Percentiles rank a stretch among this genome's conserved stretches.
phyloP scores from a whole-genome alignment of 2,797 vertebrate genomes.

The Clarias fuscus region DNA sequence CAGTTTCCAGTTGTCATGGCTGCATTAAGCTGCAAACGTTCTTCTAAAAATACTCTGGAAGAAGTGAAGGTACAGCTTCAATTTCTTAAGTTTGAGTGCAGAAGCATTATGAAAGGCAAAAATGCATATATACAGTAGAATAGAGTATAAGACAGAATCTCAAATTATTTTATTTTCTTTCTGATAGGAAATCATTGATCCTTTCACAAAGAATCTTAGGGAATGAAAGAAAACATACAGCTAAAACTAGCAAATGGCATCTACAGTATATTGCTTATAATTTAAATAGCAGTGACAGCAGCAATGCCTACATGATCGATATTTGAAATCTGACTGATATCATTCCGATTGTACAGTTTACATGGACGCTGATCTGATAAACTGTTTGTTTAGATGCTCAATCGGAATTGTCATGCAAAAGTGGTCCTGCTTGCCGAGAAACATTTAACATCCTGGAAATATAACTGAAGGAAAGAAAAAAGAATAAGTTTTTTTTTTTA shows the following conservation, averaged over 20 bases:
- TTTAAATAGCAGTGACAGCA: neutral
- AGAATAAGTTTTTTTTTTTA: too few species aligned
- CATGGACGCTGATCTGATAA: too few species aligned
- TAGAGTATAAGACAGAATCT: neutral
- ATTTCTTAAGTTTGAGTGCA: neutral
- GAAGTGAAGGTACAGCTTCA: conserved; percentile 4
- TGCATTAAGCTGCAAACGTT: neutral
- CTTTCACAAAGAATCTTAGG: neutral
- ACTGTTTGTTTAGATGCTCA: too few species aligned
- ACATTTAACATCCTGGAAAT: too few species aligned
- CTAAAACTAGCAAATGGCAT: neutral
- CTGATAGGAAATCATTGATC: neutral
- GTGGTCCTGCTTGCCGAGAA: too few species aligned
- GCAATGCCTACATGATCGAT: too few species aligned
- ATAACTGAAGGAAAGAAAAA: too few species aligned
- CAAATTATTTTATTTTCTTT: neutral
- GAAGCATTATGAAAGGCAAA: neutral
- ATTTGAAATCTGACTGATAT: too few species aligned
- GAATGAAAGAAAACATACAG: neutral
- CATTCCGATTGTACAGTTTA: too few species aligned
- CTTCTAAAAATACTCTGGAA: neutral
- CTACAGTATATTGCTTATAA: neutral
- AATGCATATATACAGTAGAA: neutral
- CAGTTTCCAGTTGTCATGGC: conserved; percentile 5
- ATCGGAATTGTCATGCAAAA: too few species aligned